phyloP scores from a whole-genome alignment of 2,888 invertebrate species.

The Endomychus coccineus region DNA sequence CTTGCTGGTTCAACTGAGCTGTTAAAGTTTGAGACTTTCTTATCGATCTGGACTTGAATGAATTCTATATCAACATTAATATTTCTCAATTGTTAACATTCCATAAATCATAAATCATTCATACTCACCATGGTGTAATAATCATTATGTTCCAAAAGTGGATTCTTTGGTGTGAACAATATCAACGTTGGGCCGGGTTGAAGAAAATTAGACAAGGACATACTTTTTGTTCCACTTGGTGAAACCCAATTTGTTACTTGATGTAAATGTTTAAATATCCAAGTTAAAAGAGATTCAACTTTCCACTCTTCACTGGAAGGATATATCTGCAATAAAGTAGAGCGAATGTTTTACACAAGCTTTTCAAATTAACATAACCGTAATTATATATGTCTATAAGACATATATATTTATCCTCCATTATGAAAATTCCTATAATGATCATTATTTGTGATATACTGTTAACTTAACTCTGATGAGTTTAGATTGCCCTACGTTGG shows the following conservation, averaged over 20 bases:
- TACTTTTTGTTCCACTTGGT: slow-evolving; percentile 61
- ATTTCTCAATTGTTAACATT: slow-evolving; percentile 6
- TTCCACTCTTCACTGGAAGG: slow-evolving; percentile 32
- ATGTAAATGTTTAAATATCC: slow-evolving; percentile 55
- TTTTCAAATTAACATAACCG: too few relatives aligned
- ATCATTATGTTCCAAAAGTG: slow-evolving; percentile 57
- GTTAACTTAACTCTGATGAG: too few relatives aligned
- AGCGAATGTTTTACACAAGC: not conserved
- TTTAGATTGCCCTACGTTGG: too few relatives aligned
- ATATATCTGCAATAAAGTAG: slow-evolving; percentile 19
- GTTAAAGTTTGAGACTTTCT: too few relatives aligned
- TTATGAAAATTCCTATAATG: too few relatives aligned
- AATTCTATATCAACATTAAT: too few relatives aligned
- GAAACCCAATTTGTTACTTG: slow-evolving; percentile 61
- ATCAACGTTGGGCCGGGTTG: slow-evolving; percentile 65
- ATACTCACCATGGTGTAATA: slow-evolving; percentile 63
- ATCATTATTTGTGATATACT: too few relatives aligned
- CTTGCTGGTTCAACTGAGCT: too few relatives aligned
- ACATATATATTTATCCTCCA: too few relatives aligned
- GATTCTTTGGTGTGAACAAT: slow-evolving; percentile 71
- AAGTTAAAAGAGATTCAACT: slow-evolving; percentile 48
- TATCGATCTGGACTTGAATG: too few relatives aligned
- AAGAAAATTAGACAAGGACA: slow-evolving; percentile 55
- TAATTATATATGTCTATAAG: too few relatives aligned
- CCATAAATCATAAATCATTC: not conserved